Conservation (phyloP, 2,113 vertebrate species). For the Acrocephalus kingi region DNA sequence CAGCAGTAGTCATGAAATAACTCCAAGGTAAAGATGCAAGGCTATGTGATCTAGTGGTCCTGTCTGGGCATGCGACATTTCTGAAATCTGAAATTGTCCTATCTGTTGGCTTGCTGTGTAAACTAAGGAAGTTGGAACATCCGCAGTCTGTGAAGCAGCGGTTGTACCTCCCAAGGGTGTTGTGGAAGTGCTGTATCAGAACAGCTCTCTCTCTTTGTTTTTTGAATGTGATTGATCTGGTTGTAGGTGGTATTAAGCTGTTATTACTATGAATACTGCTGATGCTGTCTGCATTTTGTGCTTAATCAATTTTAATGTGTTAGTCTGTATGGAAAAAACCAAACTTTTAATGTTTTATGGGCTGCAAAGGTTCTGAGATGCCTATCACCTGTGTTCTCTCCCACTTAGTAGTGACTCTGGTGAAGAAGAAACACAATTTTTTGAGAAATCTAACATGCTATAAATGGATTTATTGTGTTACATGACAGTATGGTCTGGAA, state of each 20-base stretch:
- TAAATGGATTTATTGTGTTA: not conserved
- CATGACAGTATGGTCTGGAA: not conserved
- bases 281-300: not conserved
- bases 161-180: not conserved
- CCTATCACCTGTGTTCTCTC: not conserved
- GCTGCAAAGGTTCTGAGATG: not conserved
- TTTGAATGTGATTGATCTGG: not conserved
- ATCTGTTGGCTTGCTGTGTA: rapidly evolving
- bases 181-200: not conserved
- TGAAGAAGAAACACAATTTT: not conserved
- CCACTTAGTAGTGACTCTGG: not conserved
- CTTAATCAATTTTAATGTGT: not conserved
- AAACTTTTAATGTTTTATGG: rapidly evolving
- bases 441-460: not conserved
- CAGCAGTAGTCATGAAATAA: not conserved
- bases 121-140: slow-evolving; percentile 26
- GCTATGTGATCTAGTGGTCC: rapidly evolving
- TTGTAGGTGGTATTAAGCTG: not conserved
- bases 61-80: not conserved
- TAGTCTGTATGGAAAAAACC: not conserved
- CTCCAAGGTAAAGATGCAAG: not conserved
- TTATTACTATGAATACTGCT: not conserved
- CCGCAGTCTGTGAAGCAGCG: not conserved
- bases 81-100: not conserved
- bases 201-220: not conserved